These are phyloP conservation scores for Nymphalis polychloros DNA, from an alignment of 2,888 invertebrate species.

Conservation along the genomic window DNA sequence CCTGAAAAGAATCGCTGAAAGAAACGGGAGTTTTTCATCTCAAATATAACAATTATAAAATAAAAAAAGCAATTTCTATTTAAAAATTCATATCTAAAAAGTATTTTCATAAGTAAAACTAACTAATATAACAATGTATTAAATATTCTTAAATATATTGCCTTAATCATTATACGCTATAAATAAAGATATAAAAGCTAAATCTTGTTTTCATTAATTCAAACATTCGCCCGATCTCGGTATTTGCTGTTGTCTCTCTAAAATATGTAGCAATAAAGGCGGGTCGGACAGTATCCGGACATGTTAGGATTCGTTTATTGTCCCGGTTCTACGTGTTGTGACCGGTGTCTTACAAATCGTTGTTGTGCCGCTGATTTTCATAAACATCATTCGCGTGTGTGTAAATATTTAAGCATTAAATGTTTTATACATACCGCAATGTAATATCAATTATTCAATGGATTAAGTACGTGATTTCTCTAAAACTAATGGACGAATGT, in stretches of 20 bases:
- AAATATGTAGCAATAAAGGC: constrained; percentile 75
- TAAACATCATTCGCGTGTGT: constrained; percentile 57
- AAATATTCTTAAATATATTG: background rate
- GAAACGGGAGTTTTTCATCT: too few relatives aligned
- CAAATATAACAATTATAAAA: too few relatives aligned
- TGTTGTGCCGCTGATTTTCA: constrained; percentile 56
- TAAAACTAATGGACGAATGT: constrained; percentile 39
- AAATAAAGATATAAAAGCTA: constrained; percentile 23
- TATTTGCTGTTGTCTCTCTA: constrained; percentile 51
- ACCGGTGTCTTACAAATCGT: constrained; percentile 58
- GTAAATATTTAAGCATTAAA: background rate
- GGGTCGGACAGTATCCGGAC: constrained; percentile 66
- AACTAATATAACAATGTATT: background rate
- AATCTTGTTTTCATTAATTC: constrained; percentile 27
- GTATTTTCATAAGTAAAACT: too few relatives aligned
- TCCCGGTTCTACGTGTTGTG: constrained; percentile 60
- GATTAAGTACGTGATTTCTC: background rate
- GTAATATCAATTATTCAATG: too few relatives aligned
- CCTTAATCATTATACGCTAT: constrained; percentile 23
- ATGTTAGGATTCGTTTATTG: constrained; percentile 74
- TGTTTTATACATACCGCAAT: too few relatives aligned
- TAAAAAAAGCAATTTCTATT: too few relatives aligned
- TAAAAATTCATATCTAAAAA: too few relatives aligned
- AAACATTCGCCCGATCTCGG: constrained; percentile 18
- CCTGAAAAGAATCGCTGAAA: too few relatives aligned